Conservation (phyloP, 2,888 invertebrate species). For the Volucella inanis region DNA sequence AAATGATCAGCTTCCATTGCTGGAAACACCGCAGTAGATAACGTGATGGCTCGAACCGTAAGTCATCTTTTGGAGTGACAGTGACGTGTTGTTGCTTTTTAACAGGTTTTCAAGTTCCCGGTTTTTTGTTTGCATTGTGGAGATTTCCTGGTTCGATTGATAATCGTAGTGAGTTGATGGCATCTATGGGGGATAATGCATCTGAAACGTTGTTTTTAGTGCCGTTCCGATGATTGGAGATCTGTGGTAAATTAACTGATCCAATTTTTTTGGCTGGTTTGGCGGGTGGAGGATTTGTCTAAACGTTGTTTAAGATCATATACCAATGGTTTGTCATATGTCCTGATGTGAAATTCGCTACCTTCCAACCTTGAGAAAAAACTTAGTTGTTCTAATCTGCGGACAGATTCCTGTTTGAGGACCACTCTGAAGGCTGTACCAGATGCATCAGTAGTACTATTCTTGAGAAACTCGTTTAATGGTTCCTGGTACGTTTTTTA, state of each 20-base stretch:
- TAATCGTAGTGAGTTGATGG: constrained; percentile 17
- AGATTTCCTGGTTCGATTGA: no score
- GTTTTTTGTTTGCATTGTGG: constrained; percentile 5
- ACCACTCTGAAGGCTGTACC: no score
- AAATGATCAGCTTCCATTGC: constrained; percentile 9
- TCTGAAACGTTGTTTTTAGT: constrained; percentile 12
- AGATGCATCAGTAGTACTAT: no score
- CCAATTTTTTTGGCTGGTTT: constrained; percentile 11
- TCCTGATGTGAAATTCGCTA: constrained; percentile 27
- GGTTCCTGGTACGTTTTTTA: constrained; percentile 17
- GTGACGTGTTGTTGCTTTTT: constrained; percentile 14
- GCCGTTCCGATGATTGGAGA: no score
- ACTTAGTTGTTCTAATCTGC: no score
- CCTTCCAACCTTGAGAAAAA: no score
- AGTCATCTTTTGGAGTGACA: constrained; percentile 5
- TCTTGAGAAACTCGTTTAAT: constrained; percentile 25
- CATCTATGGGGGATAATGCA: no score
- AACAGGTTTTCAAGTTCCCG: constrained; percentile 5
- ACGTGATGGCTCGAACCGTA: not conserved
- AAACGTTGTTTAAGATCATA: constrained; percentile 2
- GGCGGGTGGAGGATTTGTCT: constrained; percentile 23
- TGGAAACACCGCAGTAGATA: constrained; percentile 31
- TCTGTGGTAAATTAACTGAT: no score
- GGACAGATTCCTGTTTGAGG: no score
- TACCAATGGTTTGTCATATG: constrained; percentile 18